Conservation (phyloP, 2,888 invertebrate genomes). For the Cephus nigrinus region DNA sequence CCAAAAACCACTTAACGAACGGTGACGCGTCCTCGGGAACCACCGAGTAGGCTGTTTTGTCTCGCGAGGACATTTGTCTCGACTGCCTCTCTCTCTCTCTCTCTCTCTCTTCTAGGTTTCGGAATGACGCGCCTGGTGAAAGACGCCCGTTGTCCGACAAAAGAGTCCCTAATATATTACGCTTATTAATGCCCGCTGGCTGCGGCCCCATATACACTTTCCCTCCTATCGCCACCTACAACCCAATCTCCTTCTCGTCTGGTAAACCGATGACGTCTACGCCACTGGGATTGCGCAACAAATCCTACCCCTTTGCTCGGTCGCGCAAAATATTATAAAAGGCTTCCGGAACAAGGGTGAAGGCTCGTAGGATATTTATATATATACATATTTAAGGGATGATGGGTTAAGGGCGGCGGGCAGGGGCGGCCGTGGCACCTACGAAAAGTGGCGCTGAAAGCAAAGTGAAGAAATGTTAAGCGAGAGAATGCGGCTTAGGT, state of each 20-base stretch:
- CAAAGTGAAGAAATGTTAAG: neutral
- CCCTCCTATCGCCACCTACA: neutral
- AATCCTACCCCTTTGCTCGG: constrained; percentile 27
- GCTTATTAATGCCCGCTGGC: constrained; percentile 55
- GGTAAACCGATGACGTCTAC: too few species aligned
- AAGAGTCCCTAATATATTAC: constrained; percentile 62
- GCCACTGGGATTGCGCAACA: too few species aligned
- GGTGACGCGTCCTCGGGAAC: constrained; percentile 37
- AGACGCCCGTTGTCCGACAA: constrained; percentile 52
- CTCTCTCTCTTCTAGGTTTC: constrained; percentile 29
- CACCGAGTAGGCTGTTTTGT: constrained; percentile 35
- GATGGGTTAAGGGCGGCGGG: too few species aligned
- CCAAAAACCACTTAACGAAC: constrained; percentile 47
- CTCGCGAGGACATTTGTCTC: constrained; percentile 48
- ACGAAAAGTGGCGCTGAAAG: constrained; percentile 27
- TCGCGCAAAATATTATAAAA: constrained; percentile 30
- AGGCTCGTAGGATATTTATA: too few species aligned
- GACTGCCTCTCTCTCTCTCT: constrained; percentile 9
- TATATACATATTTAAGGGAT: too few species aligned
- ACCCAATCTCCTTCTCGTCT: neutral
- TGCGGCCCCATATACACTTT: constrained; percentile 17
- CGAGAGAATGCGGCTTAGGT: constrained; percentile 1
- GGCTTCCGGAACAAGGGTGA: too few species aligned
- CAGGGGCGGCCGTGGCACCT: constrained; percentile 28
- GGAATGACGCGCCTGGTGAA: constrained; percentile 50